A percentile compares a stretch with the other conserved stretches of the same genome.
Conservation (phyloP, 2,113 vertebrate species). For the Siniperca chuatsi region DNA sequence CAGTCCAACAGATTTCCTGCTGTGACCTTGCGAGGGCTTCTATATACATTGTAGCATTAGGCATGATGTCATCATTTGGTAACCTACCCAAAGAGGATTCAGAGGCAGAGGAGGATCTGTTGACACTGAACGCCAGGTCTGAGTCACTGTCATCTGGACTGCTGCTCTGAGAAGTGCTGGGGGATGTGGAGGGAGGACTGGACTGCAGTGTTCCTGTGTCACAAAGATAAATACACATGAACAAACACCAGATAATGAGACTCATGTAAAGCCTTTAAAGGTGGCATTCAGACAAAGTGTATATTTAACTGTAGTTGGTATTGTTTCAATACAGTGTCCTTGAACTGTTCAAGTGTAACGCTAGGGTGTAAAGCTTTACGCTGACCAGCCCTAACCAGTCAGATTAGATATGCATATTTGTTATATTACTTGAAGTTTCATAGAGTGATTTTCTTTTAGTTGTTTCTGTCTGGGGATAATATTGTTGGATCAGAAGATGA, state of each 20-base stretch:
- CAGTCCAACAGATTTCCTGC: not conserved
- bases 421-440: not conserved
- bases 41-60: not conserved
- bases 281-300: not conserved
- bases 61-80: conserved; percentile 35
- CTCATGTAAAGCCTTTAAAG: conserved; percentile 10
- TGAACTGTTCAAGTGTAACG: not conserved
- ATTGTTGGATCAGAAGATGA: conserved; percentile 37
- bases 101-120: conserved; percentile 96
- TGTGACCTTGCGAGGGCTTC: conserved; percentile 11
- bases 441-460: conserved; percentile 7
- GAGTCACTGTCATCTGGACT: conserved; percentile 96
- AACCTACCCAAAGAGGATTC: conserved; percentile 97
- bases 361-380: not conserved
- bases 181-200: conserved; percentile 89
- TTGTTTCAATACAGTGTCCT: conserved; percentile 6
- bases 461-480: conserved; percentile 25
- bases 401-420: conserved; percentile 36
- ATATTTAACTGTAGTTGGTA: not conserved
- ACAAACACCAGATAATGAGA: conserved; percentile 28
- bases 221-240: conserved; percentile 52
- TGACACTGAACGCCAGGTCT: conserved; percentile 96
- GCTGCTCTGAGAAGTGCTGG: conserved; percentile 92
- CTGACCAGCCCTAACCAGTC: not conserved
- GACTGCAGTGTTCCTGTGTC: conserved; percentile 92